Conservation (phyloP, 37 sponge, comb jelly and placozoan genomes). For the Sycon ciliatum region DNA sequence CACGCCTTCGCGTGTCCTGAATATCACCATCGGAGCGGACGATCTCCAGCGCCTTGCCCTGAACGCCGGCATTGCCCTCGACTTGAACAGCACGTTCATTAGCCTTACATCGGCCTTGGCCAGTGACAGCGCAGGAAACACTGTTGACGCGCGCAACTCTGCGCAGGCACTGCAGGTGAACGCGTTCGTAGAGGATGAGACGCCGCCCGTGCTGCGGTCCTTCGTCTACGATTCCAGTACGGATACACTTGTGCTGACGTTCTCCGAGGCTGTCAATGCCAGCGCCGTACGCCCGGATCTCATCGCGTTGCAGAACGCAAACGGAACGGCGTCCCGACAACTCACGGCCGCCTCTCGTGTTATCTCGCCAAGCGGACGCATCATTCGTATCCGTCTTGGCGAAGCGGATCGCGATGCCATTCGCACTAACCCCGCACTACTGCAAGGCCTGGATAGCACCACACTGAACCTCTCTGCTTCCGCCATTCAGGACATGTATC, state of each 20-base stretch:
- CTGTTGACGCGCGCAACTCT: background rate
- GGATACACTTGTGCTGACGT: slow-evolving; percentile 42
- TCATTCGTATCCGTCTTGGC: background rate
- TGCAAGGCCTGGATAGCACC: slow-evolving; percentile 25
- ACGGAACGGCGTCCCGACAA: background rate
- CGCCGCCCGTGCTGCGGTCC: slow-evolving; percentile 43
- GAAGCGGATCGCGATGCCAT: slow-evolving; percentile 1
- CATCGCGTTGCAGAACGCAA: slow-evolving; percentile 18
- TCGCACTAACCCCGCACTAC: slow-evolving; percentile 23
- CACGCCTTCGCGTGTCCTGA: too few species aligned
- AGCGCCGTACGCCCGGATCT: slow-evolving; percentile 20
- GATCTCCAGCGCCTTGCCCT: too few species aligned
- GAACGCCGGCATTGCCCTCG: slow-evolving; percentile 40
- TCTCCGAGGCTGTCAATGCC: slow-evolving; percentile 39
- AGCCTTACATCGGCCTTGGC: slow-evolving; percentile 23
- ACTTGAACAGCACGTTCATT: slow-evolving; percentile 46
- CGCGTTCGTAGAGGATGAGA: slow-evolving; percentile 25
- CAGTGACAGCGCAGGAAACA: slow-evolving; percentile 53
- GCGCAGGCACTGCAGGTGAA: background rate
- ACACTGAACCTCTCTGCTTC: slow-evolving; percentile 35
- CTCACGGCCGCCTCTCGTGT: background rate
- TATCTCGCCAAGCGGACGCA: background rate
- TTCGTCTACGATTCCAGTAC: slow-evolving; percentile 22
- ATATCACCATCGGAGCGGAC: too few species aligned
- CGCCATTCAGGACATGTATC: slow-evolving; percentile 51